Evolutionary conservation across 2,113 vertebrate genomes (phyloP).

Genomic region (Cryptotis parvus): DNA sequence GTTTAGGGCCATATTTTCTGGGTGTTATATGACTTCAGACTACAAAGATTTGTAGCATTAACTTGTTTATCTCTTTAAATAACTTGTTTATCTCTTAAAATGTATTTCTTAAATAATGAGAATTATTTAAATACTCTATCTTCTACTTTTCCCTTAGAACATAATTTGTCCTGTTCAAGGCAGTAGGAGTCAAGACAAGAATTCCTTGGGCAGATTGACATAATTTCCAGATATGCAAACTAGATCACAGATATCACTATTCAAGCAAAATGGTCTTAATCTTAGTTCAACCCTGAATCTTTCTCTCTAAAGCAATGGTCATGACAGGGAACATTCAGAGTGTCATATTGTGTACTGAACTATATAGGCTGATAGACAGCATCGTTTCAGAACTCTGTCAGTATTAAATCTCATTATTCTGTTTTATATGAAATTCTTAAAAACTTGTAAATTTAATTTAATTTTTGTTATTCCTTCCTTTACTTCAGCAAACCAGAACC

Average conservation of each 20-base stretch:
- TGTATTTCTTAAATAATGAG: not conserved
- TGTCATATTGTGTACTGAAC: too few relatives aligned
- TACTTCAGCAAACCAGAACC: not conserved
- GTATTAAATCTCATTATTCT: not conserved
- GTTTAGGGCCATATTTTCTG: not conserved
- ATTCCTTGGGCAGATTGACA: not conserved
- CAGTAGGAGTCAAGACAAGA: not conserved
- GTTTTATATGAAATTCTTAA: not conserved
- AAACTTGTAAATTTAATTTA: not conserved
- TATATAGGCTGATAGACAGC: too few relatives aligned
- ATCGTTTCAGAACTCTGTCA: not conserved
- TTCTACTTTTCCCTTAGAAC: not conserved
- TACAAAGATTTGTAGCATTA: not conserved
- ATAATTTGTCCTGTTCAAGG: not conserved
- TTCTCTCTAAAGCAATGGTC: not conserved
- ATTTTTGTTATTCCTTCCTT: not conserved
- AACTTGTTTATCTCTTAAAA: not conserved
- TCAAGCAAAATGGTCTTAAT: not conserved
- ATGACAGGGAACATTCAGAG: not conserved
- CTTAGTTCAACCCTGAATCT: not conserved
- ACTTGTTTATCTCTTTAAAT: not conserved
- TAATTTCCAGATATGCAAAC: not conserved
- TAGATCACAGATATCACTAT: not conserved
- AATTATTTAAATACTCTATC: not conserved
- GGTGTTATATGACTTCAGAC: not conserved